Evolutionary conservation across 2,888 invertebrate genomes (phyloP).

Genomic region (Idaea aversata): DNA sequence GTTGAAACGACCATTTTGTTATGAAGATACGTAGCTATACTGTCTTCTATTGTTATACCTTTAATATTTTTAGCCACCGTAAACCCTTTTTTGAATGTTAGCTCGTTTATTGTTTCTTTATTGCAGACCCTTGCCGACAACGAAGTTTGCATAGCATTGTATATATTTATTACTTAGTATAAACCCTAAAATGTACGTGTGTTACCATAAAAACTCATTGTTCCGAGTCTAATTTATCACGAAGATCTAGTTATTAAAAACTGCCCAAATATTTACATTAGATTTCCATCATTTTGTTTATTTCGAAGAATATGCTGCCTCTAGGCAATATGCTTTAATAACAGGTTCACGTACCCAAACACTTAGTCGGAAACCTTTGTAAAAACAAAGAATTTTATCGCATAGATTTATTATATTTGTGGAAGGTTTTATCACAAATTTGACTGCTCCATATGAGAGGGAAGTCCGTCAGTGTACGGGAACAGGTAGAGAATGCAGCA

Average conservation of each 20-base stretch:
- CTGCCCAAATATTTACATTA: conserved; percentile 36
- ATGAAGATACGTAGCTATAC: conserved; percentile 36
- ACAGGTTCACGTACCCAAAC: conserved; percentile 59
- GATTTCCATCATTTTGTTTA: conserved; percentile 38
- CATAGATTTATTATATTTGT: conserved; percentile 76
- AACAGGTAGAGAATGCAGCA: conserved; percentile 70
- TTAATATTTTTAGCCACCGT: conserved; percentile 49
- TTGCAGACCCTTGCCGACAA: conserved; percentile 57
- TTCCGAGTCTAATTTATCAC: conserved; percentile 28
- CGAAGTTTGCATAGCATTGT: conserved; percentile 59
- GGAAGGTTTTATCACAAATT: conserved; percentile 67
- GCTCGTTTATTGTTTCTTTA: conserved; percentile 63
- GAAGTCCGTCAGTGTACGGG: conserved; percentile 45
- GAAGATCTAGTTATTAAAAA: conserved; percentile 33
- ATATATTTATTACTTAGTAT: neutral
- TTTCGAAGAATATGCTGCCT: conserved; percentile 33
- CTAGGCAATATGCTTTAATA: conserved; percentile 61
- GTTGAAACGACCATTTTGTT: conserved; percentile 36
- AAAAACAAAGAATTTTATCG: conserved; percentile 69
- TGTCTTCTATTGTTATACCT: conserved; percentile 57
- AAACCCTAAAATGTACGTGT: conserved; percentile 38
- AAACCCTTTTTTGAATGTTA: conserved; percentile 64
- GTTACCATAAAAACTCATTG: conserved; percentile 30
- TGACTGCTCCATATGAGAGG: conserved; percentile 49
- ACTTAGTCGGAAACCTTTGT: conserved; percentile 69